Base-by-base conservation (phyloP, 2,113 vertebrate genomes). In the Rhynchomys soricoides region DNA sequence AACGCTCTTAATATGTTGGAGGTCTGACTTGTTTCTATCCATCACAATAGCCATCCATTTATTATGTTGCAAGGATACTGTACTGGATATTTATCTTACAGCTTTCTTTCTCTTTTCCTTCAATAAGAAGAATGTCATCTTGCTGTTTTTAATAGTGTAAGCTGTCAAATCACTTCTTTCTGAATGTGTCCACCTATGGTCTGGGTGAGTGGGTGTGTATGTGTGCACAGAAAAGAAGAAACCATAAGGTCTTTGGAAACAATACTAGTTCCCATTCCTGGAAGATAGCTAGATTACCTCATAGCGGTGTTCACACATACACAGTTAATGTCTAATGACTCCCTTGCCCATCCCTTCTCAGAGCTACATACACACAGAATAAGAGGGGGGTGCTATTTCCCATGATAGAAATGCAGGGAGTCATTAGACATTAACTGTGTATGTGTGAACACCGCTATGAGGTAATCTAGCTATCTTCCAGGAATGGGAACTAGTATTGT, bases 71-170 rank as follows among this genome's bases (percentile, higher is more conserved):
- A 79, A 68, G 31, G 34, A 52, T 77, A 85, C 0, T 2, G 93
- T 40, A 52, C 0, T 52, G 31, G 40, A 83, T 19, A 87, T 79
- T 91, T 93, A 87, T 83, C n/a, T 70, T 96, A 2, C 29, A 26
- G 59, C 52, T 64, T 68, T 29, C 40, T 50, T 68, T 43, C 22
- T 26, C 48, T 79, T 77, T 40, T 34, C 3, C 24, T 90, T 93
- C 40, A 55, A 16, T 64, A 31, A 48, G 10, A 16, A 91, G 45
- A 96, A 88, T 82, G 1, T 73, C 59, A 91, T 26, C 29, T 93
- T 96, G 16, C 34, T 93, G 34, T 83, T 34, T 90, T 73, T 68
- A 90, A 50, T 19, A 59, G 43, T 1, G 26, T 87, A 93, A 93
- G 7, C 5, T 21, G 37, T 73, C 79, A 50, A 71, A 85, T 66